A percentile compares a stretch with the other conserved stretches of the same genome.
Evolutionary conservation across 2,113 vertebrate species (phyloP).

Genomic region (Butorides virescens): DNA sequence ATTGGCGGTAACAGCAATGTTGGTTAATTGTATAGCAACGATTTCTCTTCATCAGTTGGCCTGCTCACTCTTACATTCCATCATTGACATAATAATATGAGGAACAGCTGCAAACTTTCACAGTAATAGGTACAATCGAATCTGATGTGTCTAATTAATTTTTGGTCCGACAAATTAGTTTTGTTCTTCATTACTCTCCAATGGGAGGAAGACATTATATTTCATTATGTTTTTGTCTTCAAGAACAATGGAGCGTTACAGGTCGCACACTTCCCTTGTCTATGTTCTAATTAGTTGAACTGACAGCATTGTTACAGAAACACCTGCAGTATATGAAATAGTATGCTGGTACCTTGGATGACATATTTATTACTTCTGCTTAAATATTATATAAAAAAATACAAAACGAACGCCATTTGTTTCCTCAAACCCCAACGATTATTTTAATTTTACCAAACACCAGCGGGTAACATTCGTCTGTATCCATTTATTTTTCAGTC

Average conservation of each 20-base stretch:
- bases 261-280: constrained; percentile 63
- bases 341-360: neutral
- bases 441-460: neutral
- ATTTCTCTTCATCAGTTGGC: constrained; percentile 39
- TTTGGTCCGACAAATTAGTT: constrained; percentile 80
- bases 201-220: constrained; percentile 76
- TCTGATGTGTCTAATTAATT: constrained; percentile 82
- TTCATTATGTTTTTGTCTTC: constrained; percentile 78
- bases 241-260: constrained; percentile 70
- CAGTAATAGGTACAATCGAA: constrained; percentile 74
- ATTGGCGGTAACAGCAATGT: neutral
- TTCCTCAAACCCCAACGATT: neutral
- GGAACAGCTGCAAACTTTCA: constrained; percentile 75
- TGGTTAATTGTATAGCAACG: constrained; percentile 7
- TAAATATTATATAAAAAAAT: constrained; percentile 20
- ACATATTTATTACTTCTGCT: constrained; percentile 27
- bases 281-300: constrained; percentile 73
- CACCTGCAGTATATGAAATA: constrained; percentile 50
- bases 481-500: constrained; percentile 30
- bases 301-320: constrained; percentile 71
- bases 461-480: neutral
- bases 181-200: constrained; percentile 80
- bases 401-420: neutral
- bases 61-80: constrained; percentile 41
- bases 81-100: constrained; percentile 53